Percentiles rank a stretch among this genome's conserved stretches.
Conservation (phyloP, 2,888 invertebrate genomes). For the Melangyna quadrimaculata region DNA sequence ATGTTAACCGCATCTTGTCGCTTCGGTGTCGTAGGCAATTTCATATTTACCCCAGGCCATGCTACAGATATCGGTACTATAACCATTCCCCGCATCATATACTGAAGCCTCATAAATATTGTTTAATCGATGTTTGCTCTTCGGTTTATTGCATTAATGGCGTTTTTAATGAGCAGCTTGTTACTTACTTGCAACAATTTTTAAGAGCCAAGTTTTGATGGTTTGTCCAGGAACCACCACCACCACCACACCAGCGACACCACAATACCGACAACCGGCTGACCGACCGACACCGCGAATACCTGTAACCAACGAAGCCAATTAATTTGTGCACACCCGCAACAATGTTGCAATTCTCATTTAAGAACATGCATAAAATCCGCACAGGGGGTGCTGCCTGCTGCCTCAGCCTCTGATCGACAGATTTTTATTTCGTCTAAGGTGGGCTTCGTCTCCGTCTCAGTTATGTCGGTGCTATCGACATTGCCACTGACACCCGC, state of each 20-base stretch:
- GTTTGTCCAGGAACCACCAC: neutral
- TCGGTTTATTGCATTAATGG: slow-evolving; percentile 81
- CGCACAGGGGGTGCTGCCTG: neutral
- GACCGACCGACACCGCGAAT: neutral
- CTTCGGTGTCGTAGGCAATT: neutral
- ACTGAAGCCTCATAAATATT: slow-evolving; percentile 81
- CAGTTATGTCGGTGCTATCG: neutral
- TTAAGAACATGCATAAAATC: slow-evolving; percentile 77
- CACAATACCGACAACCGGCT: slow-evolving; percentile 6
- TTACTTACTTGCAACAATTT: slow-evolving; percentile 79
- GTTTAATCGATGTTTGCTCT: slow-evolving; percentile 81
- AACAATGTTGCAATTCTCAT: slow-evolving; percentile 78
- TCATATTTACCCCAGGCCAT: too few relatives aligned
- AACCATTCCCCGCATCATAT: slow-evolving; percentile 64
- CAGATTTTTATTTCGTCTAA: slow-evolving; percentile 42
- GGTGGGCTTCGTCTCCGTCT: slow-evolving; percentile 40
- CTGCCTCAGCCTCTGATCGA: neutral
- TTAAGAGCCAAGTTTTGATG: slow-evolving; percentile 70
- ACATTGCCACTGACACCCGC: slow-evolving; percentile 10
- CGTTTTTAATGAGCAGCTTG: slow-evolving; percentile 80
- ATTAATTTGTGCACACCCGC: slow-evolving; percentile 79
- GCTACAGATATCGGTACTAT: neutral
- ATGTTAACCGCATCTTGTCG: slow-evolving; percentile 29
- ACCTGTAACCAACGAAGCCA: slow-evolving; percentile 65
- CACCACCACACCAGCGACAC: slow-evolving; percentile 36